These are phyloP conservation scores for Vidua macroura DNA, from an alignment of 2,113 vertebrate genomes.

Conservation along the genomic window DNA sequence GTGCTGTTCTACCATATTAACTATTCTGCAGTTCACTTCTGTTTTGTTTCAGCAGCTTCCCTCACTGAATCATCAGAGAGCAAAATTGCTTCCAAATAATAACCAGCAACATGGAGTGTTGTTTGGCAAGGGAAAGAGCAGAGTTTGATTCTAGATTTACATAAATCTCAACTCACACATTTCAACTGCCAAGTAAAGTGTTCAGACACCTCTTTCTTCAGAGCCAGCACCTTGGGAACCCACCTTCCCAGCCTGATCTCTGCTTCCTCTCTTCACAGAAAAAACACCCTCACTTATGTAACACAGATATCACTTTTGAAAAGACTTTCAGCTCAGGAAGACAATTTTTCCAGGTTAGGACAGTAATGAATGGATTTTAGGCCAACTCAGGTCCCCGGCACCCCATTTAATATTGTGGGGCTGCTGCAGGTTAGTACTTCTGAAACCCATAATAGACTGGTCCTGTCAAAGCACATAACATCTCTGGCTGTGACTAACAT, in stretches of 20 bases:
- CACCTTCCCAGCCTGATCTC: background rate
- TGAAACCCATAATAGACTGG: constrained; percentile 35
- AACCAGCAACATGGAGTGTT: background rate
- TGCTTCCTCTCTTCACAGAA: background rate
- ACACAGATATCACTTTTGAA: background rate
- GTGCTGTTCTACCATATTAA: constrained; percentile 3
- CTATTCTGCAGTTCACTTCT: constrained; percentile 30
- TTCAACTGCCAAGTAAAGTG: background rate
- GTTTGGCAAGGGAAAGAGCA: background rate
- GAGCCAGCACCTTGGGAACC: background rate
- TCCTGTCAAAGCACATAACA: constrained; percentile 43
- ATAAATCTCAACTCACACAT: background rate
- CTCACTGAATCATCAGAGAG: constrained; percentile 52
- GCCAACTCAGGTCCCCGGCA: background rate
- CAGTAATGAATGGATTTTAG: constrained; percentile 25
- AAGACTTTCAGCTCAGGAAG: constrained; percentile 38
- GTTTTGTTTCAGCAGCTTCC: constrained; percentile 49
- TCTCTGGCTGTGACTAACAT: constrained; percentile 19
- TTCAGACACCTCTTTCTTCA: background rate
- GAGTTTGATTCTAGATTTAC: constrained; percentile 30
- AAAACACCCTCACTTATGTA: background rate
- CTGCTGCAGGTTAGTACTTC: constrained; percentile 43
- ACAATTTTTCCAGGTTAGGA: background rate
- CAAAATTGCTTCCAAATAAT: constrained; percentile 60
- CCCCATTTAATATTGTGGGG: background rate